Evolutionary conservation across 2,113 vertebrate genomes (phyloP).

Genomic region (Tapirus terrestris): DNA sequence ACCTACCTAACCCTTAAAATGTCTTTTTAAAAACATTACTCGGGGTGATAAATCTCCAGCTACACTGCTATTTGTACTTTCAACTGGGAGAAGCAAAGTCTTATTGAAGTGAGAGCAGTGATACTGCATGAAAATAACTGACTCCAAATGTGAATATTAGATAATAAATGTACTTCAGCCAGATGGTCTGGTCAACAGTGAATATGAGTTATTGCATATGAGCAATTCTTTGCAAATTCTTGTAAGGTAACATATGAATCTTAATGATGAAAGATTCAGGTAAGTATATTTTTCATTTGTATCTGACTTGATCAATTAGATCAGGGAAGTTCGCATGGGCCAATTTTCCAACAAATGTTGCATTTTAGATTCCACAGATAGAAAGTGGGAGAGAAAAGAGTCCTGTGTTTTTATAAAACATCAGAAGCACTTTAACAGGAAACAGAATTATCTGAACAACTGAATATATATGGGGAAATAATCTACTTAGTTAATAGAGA

Average conservation of each 20-base stretch:
- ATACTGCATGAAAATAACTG: neutral
- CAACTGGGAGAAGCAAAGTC: neutral
- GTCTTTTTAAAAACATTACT: neutral
- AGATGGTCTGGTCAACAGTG: neutral
- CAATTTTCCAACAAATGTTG: constrained; percentile 34
- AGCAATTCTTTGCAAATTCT: constrained; percentile 25
- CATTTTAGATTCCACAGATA: constrained; percentile 38
- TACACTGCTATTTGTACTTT: neutral
- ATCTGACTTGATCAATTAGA: constrained; percentile 1
- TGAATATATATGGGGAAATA: constrained; percentile 53
- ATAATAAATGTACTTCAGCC: constrained; percentile 29
- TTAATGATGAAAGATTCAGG: neutral
- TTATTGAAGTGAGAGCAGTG: neutral
- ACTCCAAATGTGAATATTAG: neutral
- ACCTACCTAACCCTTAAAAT: neutral
- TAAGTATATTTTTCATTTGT: neutral
- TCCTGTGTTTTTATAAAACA: neutral
- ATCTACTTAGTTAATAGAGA: neutral
- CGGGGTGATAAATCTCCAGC: neutral
- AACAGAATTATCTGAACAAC: neutral
- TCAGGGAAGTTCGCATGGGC: neutral
- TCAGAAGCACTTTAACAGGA: constrained; percentile 1
- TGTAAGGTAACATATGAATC: neutral
- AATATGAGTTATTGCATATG: neutral
- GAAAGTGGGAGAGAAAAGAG: neutral